Evolutionary conservation across 2,888 invertebrate genomes (phyloP).

Genomic region (Papilio demoleus): DNA sequence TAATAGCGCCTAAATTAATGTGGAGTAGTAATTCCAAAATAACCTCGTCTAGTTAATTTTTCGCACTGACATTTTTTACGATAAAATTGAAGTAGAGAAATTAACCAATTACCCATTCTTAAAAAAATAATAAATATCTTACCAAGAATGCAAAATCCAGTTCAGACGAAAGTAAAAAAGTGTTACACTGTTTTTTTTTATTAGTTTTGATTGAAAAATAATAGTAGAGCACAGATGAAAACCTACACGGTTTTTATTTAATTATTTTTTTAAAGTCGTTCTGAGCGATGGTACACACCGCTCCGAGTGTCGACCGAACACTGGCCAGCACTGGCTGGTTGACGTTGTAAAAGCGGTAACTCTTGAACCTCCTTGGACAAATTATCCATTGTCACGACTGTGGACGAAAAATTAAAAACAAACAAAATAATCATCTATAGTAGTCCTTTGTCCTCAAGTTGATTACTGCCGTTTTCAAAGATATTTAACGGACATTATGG

Average conservation of each 20-base stretch:
- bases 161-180: not conserved
- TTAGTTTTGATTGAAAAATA: not conserved
- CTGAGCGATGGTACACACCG: slow-evolving; percentile 60
- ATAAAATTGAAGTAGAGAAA: too few relatives aligned
- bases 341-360: slow-evolving; percentile 38
- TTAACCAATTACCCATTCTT: too few relatives aligned
- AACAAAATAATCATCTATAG: not conserved
- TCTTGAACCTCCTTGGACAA: slow-evolving; percentile 16
- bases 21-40: too few relatives aligned
- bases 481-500: too few relatives aligned
- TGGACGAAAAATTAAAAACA: slow-evolving; percentile 29
- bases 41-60: not conserved
- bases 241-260: slow-evolving; percentile 42
- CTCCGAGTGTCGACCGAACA: slow-evolving; percentile 69
- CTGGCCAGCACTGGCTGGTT: slow-evolving; percentile 64
- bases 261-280: slow-evolving; percentile 25
- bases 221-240: slow-evolving; percentile 26
- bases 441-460: not conserved
- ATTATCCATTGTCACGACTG: slow-evolving; percentile 19
- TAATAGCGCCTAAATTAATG: too few relatives aligned
- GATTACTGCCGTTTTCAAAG: not conserved
- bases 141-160: slow-evolving; percentile 22
- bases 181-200: not conserved
- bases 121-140: slow-evolving; percentile 25
- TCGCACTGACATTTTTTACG: not conserved